These are phyloP conservation scores for Zeugodacus cucurbitae DNA, from an alignment of 1,140 invertebrate genomes.

Conservation along the genomic window DNA sequence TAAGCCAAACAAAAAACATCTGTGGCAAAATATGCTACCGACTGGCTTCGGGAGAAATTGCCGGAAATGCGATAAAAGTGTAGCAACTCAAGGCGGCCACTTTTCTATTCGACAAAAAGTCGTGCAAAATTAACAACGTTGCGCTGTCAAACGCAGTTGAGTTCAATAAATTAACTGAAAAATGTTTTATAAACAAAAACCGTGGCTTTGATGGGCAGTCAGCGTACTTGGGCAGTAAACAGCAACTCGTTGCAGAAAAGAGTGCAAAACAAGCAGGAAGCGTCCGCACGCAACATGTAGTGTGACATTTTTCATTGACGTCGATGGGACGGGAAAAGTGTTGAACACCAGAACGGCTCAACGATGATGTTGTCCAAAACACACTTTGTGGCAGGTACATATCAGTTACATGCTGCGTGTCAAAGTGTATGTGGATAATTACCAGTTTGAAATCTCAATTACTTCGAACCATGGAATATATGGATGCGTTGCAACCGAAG, in stretches of 20 bases:
- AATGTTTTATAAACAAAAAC: background rate
- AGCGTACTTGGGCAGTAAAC: background rate
- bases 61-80: slow-evolving; percentile 35
- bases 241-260: background rate
- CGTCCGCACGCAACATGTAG: background rate
- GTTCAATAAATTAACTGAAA: slow-evolving; percentile 27
- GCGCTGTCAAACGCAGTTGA: background rate
- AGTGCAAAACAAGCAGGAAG: slow-evolving; percentile 20
- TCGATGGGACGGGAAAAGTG: background rate
- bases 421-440: background rate
- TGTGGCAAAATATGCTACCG: background rate
- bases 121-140: slow-evolving; percentile 25
- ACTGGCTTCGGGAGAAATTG: slow-evolving; percentile 14
- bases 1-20: too few species aligned
- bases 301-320: background rate
- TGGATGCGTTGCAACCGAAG: too few species aligned
- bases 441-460: slow-evolving; percentile 19
- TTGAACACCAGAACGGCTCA: background rate
- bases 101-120: background rate
- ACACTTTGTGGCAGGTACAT: slow-evolving; percentile 24
- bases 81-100: background rate
- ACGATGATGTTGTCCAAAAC: background rate
- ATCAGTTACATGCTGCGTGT: background rate
- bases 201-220: background rate
- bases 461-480: background rate